Evolutionary conservation across 2,797 vertebrate species (phyloP).

Genomic region (Oophaga sylvatica): DNA sequence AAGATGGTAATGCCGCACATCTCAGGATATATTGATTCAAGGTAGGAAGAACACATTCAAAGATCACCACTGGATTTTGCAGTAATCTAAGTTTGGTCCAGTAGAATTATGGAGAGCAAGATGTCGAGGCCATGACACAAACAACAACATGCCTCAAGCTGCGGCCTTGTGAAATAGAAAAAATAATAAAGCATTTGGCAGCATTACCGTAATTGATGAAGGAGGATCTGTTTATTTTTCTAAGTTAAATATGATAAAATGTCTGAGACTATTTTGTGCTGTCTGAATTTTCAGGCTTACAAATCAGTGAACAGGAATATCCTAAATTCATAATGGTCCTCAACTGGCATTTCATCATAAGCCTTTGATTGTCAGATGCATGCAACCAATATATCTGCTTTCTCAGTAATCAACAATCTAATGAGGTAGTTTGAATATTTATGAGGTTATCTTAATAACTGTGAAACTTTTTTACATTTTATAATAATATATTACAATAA

Average conservation of each 20-base stretch:
- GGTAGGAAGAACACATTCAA: too few species aligned
- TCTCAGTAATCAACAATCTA: conserved; percentile 45
- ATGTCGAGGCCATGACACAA: not conserved
- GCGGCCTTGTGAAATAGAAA: too few species aligned
- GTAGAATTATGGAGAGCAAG: not conserved
- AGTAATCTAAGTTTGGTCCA: not conserved
- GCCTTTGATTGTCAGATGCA: conserved; percentile 44
- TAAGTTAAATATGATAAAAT: not conserved
- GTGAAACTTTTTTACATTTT: conserved; percentile 25
- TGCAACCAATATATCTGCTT: conserved; percentile 39
- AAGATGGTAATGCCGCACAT: too few species aligned
- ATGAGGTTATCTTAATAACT: conserved; percentile 49
- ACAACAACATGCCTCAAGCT: not conserved
- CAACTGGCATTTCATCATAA: conserved; percentile 17
- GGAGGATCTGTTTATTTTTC: not conserved
- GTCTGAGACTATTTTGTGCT: not conserved
- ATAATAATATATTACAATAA: conserved; percentile 37
- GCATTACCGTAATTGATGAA: not conserved
- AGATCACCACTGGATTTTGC: not conserved
- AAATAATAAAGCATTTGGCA: not conserved
- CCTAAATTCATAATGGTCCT: not conserved
- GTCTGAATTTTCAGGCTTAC: not conserved
- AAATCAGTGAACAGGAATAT: conserved; percentile 3
- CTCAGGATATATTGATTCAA: too few species aligned
- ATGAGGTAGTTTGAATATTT: conserved; percentile 47